phyloP scores from a whole-genome alignment of 2,113 vertebrate species.

The Chitala chitala region DNA sequence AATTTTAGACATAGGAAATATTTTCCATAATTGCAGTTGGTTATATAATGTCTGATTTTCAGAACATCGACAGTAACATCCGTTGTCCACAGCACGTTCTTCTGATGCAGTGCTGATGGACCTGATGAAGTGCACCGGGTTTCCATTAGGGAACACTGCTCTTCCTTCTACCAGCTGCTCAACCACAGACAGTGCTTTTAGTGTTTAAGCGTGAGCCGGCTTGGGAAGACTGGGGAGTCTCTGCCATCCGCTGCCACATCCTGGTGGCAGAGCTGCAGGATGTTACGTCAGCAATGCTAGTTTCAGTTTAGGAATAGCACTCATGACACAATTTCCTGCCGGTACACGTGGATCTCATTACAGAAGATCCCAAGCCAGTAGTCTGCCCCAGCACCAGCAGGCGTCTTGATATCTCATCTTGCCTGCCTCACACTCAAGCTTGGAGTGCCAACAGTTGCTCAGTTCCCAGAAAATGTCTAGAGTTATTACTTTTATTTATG shows the following conservation, averaged over 20 bases:
- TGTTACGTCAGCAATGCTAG: background rate
- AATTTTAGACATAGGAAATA: no score
- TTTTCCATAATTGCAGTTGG: no score
- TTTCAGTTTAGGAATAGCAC: background rate
- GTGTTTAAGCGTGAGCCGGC: background rate
- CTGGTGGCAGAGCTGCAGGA: background rate
- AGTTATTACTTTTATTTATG: background rate
- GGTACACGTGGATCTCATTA: background rate
- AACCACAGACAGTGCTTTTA: background rate
- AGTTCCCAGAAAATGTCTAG: background rate
- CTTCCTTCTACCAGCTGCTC: background rate
- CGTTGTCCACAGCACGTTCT: no score
- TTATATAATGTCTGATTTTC: no score
- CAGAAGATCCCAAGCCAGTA: background rate
- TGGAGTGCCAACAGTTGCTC: background rate
- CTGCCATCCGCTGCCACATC: background rate
- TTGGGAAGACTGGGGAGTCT: background rate
- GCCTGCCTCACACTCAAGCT: background rate
- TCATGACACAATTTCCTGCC: conserved; percentile 3
- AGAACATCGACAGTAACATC: no score
- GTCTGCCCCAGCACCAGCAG: no score
- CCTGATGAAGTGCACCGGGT: no score
- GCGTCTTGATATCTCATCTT: background rate
- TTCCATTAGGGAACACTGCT: background rate
- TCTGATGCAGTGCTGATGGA: no score